These are phyloP conservation scores for Dicentrarchus labrax DNA, from an alignment of 2,113 vertebrate genomes.

Conservation along the genomic window DNA sequence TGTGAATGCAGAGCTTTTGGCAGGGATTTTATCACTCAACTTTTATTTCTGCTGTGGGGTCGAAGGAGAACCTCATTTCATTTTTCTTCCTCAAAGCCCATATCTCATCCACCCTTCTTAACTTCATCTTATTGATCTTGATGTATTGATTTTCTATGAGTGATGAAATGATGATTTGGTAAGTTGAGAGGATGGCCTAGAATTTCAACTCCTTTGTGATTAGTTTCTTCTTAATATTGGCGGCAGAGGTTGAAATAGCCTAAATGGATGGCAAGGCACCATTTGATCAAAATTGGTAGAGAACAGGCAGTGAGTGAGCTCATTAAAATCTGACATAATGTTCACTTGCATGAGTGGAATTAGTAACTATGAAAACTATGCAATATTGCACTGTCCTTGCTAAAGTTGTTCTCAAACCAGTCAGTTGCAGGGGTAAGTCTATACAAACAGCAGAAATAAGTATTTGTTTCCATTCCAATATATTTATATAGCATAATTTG, in stretches of 20 bases:
- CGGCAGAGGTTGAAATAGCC: slow-evolving; percentile 10
- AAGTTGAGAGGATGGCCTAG: slow-evolving; percentile 34
- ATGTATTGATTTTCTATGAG: slow-evolving; percentile 57
- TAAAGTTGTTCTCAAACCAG: not conserved
- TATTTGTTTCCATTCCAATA: slow-evolving; percentile 1
- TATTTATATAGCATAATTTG: not conserved
- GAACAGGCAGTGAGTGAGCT: slow-evolving; percentile 6
- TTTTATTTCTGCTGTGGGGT: slow-evolving; percentile 23
- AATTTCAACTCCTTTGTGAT: slow-evolving; percentile 18
- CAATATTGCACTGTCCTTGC: slow-evolving; percentile 1
- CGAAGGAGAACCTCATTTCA: slow-evolving; percentile 29
- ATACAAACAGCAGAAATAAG: not conserved
- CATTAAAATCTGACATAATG: slow-evolving; percentile 36
- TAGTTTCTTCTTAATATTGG: slow-evolving; percentile 16
- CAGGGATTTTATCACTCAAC: slow-evolving; percentile 39
- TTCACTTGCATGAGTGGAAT: slow-evolving; percentile 4
- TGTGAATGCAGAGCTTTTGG: not conserved
- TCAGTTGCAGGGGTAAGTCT: not conserved
- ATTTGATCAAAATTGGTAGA: slow-evolving; percentile 9
- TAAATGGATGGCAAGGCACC: not conserved
- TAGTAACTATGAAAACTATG: not conserved
- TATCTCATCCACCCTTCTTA: slow-evolving; percentile 38
- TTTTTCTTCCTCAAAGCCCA: slow-evolving; percentile 32
- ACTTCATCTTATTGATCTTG: slow-evolving; percentile 48
- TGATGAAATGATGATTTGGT: slow-evolving; percentile 37